A percentile compares a stretch with the other conserved stretches of the same genome.
phyloP scores from a whole-genome alignment of 2,888 invertebrate genomes.

The Cataglyphis albicans region DNA sequence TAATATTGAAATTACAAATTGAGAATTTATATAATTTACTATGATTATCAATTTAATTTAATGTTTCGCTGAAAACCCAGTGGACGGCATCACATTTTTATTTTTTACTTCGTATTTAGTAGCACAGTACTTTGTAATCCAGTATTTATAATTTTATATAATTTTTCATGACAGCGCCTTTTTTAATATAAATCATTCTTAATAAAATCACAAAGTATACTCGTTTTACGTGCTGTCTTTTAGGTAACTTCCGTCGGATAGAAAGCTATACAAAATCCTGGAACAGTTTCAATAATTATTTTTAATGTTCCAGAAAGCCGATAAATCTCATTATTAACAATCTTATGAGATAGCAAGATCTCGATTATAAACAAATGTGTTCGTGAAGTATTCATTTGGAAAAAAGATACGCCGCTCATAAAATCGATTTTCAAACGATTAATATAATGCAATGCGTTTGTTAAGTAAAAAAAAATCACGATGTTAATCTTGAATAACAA shows the following conservation, averaged over 20 bases:
- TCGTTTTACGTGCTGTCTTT: not conserved
- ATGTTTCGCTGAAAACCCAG: not conserved
- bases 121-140: slow-evolving; percentile 9
- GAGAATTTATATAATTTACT: not conserved
- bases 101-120: not conserved
- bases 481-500: slow-evolving; percentile 6
- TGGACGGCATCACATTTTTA: not conserved
- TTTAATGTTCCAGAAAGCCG: slow-evolving; percentile 77
- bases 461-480: slow-evolving; percentile 10
- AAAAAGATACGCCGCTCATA: slow-evolving; percentile 25
- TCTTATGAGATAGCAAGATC: slow-evolving; percentile 50
- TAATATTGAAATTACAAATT: not conserved
- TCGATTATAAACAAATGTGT: slow-evolving; percentile 37
- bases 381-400: slow-evolving; percentile 20
- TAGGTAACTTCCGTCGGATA: slow-evolving; percentile 44
- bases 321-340: slow-evolving; percentile 51
- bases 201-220: not conserved
- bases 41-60: not conserved
- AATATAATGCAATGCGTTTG: slow-evolving; percentile 1
- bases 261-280: slow-evolving; percentile 33
- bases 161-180: not conserved
- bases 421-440: slow-evolving; percentile 12
- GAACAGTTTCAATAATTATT: slow-evolving; percentile 68
- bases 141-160: not conserved
- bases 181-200: not conserved